A percentile compares a stretch with the other conserved stretches of the same genome.
Evolutionary conservation across 2,113 vertebrate genomes (phyloP).

Genomic region (Cervus canadensis): DNA sequence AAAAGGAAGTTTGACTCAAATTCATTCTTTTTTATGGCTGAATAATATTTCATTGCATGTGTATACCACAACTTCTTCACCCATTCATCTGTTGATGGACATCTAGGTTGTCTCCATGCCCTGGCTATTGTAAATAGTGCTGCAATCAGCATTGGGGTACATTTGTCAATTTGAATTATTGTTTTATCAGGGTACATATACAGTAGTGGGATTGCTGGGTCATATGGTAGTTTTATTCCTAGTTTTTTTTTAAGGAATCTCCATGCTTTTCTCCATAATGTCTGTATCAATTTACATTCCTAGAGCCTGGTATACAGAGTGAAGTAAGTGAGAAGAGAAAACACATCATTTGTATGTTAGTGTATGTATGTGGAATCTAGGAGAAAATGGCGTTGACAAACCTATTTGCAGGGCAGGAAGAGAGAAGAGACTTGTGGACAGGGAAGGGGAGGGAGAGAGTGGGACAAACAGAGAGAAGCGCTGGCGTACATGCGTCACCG

Average conservation of each 20-base stretch:
- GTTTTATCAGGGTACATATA: neutral
- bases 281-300: neutral
- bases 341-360: neutral
- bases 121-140: too few relatives aligned
- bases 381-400: neutral
- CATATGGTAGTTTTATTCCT: neutral
- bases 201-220: neutral
- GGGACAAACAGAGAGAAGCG: neutral
- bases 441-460: neutral
- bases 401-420: neutral
- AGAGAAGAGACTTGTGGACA: neutral
- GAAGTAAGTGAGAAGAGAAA: neutral
- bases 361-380: neutral
- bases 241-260: neutral
- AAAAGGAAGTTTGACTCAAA: neutral
- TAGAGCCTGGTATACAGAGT: neutral
- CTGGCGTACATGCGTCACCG: rapidly evolving
- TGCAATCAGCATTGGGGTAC: too few relatives aligned
- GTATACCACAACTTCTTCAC: neutral
- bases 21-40: neutral
- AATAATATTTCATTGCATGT: neutral
- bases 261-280: neutral
- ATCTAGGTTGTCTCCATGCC: neutral
- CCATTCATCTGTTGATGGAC: neutral
- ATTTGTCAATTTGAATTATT: too few relatives aligned